Percentiles rank a stretch among this genome's conserved stretches.
Evolutionary conservation across 2,113 vertebrate species (phyloP).

Genomic region (Misgurnus mizolepis): DNA sequence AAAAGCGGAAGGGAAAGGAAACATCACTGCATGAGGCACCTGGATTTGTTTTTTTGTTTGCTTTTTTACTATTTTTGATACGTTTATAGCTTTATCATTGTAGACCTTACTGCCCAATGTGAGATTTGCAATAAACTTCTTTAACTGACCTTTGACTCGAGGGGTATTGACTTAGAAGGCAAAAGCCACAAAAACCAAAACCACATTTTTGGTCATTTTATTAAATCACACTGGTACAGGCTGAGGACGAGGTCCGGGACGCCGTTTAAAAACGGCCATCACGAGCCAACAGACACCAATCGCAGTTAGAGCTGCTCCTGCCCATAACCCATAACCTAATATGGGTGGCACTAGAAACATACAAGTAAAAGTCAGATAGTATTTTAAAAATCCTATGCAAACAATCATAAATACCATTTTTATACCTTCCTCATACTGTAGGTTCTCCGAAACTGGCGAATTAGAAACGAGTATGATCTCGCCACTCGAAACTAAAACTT

Average conservation of each 20-base stretch:
- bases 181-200: not conserved
- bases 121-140: not conserved
- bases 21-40: slow-evolving; percentile 68
- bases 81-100: not conserved
- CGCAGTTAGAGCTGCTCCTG: not conserved
- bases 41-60: not conserved
- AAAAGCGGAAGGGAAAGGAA: slow-evolving; percentile 71
- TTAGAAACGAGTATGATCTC: slow-evolving; percentile 57
- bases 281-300: slow-evolving; percentile 29
- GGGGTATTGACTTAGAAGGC: not conserved
- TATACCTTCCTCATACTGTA: slow-evolving; percentile 21
- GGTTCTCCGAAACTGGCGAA: not conserved
- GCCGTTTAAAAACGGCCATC: not conserved
- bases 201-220: not conserved
- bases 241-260: not conserved
- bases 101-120: not conserved
- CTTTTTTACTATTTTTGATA: slow-evolving; percentile 22
- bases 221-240: slow-evolving; percentile 37
- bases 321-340: slow-evolving; percentile 19
- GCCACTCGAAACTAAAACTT: slow-evolving; percentile 64
- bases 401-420: not conserved
- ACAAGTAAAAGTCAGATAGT: not conserved
- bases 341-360: not conserved
- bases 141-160: not conserved
- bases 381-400: not conserved